These are phyloP conservation scores for Artibeus lituratus DNA, from an alignment of 2,797 vertebrate species.

Conservation along the genomic window DNA sequence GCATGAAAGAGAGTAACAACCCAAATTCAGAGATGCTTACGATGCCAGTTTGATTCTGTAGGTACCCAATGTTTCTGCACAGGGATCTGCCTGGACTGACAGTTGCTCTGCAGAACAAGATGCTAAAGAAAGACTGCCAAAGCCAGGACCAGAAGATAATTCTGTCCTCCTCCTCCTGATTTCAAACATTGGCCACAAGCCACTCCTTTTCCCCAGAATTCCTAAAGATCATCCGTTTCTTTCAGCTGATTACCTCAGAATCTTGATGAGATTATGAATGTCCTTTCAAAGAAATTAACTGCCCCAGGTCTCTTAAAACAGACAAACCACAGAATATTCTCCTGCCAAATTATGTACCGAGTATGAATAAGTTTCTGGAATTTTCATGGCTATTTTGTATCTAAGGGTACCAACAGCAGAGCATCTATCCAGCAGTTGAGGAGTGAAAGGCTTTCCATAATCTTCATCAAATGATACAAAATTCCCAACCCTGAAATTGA, in stretches of 20 bases:
- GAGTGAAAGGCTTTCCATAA: background rate
- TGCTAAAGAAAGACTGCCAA: background rate
- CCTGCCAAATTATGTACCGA: background rate
- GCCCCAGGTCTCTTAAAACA: background rate
- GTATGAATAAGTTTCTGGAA: background rate
- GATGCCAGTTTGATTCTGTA: background rate
- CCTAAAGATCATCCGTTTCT: background rate
- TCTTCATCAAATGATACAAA: background rate
- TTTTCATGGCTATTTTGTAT: background rate
- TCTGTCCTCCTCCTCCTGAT: background rate
- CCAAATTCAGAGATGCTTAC: background rate
- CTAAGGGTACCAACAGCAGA: background rate
- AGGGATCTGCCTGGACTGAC: background rate
- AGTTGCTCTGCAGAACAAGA: constrained; percentile 8
- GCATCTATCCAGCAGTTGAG: background rate
- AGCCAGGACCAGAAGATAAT: background rate
- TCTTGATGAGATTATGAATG: background rate
- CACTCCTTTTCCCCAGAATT: background rate
- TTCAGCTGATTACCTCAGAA: background rate
- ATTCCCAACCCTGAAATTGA: background rate
- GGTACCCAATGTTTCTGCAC: background rate
- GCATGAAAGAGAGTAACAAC: background rate
- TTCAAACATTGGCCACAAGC: background rate
- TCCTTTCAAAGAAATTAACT: background rate
- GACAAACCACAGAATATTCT: background rate